Evolutionary conservation across 2,888 invertebrate species (phyloP), one percentile per base, ranked within the genome.

Genomic region (Ormyrus nitidulus): DNA sequence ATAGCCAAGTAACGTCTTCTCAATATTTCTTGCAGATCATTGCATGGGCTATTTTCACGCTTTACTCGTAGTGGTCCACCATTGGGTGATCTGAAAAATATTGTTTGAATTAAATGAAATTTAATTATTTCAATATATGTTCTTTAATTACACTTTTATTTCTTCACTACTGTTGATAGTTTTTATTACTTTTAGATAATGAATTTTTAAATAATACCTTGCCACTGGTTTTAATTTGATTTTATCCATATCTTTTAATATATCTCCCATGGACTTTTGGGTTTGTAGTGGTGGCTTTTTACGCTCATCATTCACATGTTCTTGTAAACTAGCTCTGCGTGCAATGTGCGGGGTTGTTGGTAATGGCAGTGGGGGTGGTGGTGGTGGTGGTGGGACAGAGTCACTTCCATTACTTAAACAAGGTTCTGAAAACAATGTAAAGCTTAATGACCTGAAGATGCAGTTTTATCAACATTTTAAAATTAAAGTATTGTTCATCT

Each of bases 261-360:
- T 87, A 81, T 90, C 88, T 9, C 88, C 88, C 86, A 88, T 88
- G 5, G 89, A 90, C 80, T 88, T 88, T 82, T 90, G 90, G 6
- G 85, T 62, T 44, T 83, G 81, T 65, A 90, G 78, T 19, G 81
- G 81, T 19, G 86, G 85, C 74, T 87, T 89, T 74, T 86, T 89
- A n/a, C 86, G 85, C 56, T 86, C 85, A 48, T 87, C 86, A 11
- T 88, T 87, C 78, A 88, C 87, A 80, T 90, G 89, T 81, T 90
- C 90, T 81, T 90, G 90, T 9, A 90, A 85, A 85, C 90, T 90
- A 54, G 90, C 89, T 81, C 90, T 85, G 79, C 90, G 85, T 5
- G 90, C 90, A 69, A 90, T 90, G 77, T 90, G 90, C 19, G 90
- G 90, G 19, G 90, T 90, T 10, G 87, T 86, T 10, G 90, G 89